Base-by-base conservation (phyloP, 2,888 invertebrate species). In the Hoplodrina ambigua region DNA sequence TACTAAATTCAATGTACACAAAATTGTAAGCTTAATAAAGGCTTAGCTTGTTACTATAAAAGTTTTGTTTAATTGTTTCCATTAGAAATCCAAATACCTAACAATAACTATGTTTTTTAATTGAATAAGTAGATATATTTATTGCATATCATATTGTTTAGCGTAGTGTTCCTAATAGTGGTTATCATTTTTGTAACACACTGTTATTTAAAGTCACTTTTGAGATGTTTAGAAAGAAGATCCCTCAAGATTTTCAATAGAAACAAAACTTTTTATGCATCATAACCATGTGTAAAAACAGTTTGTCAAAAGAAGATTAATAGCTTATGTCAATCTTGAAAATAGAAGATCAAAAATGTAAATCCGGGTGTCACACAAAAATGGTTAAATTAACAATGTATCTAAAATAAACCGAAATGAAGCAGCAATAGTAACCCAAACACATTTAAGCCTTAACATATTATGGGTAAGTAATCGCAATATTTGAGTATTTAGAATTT, bases 271-370 rank as follows among this genome's bases (percentile, higher is more conserved):
- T 44, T 72, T 55, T 68, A 49, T 41, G 6, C 8, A 74, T 3
- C 49, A 17, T 25, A 46, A 37, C 63, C 60, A 69, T 69, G 25
- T 60, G 57, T 54, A 69, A 60, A 78, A 81, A 50, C 30, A 59
- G 66, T 57, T 46, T 46, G 57, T 57, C 56, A 58, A 58, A 79
- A 82, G 82, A 79, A 82, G 72, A 80, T 59, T 72, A 90, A 71
- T 83, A 82, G 72, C 72, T 80, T 49, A 15, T 72, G 93, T 92
- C 93, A 93, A 78, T 87, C 87, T 92, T 91, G 88, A 94, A 94
- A 94, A 92, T 88, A 92, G 94, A 94, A 94, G 88, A 90, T 90
- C 90, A 88, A 88, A 88, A 82, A 90, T 90, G 89, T 87, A 88
- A 92, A 88, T 89, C 83, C 74, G 63, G 77, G 87, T 89, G 86